phyloP scores from a whole-genome alignment of 1,140 invertebrate genomes.

The Druon quercuslanigerum region DNA sequence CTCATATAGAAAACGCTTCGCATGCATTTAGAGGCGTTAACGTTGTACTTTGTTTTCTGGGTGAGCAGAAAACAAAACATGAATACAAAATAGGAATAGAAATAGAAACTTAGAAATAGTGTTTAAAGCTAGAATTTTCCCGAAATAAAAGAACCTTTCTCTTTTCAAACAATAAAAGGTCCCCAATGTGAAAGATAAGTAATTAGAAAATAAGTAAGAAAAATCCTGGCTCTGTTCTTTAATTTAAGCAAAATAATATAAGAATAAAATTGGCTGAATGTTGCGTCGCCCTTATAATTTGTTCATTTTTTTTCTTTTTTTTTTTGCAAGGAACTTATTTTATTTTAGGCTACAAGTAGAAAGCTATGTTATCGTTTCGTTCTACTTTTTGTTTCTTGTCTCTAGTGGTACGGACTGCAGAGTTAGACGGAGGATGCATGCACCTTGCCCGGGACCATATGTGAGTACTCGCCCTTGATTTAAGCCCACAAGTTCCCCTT shows the following conservation, averaged over 20 bases:
- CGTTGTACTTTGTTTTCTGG: constrained; percentile 22
- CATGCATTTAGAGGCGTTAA: constrained; percentile 71
- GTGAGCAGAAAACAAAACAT: neutral
- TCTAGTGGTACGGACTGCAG: constrained; percentile 77
- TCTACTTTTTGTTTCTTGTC: constrained; percentile 73
- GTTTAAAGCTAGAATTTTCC: no score
- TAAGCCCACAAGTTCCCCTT: constrained; percentile 42
- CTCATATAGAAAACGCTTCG: constrained; percentile 67
- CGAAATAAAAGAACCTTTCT: no score
- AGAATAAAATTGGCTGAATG: constrained; percentile 60
- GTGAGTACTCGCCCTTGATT: constrained; percentile 72
- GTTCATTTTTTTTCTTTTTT: constrained; percentile 32
- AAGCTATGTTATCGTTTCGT: constrained; percentile 62
- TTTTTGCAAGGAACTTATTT: constrained; percentile 48
- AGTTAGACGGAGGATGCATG: constrained; percentile 77
- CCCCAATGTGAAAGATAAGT: no score
- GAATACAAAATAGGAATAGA: no score
- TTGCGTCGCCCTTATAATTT: constrained; percentile 48
- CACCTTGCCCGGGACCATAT: constrained; percentile 75
- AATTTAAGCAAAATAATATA: neutral
- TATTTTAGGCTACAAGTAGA: constrained; percentile 51
- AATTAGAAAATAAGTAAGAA: constrained; percentile 12
- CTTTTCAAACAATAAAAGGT: no score
- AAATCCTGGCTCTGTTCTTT: constrained; percentile 49
- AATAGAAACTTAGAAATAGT: no score